Base-by-base conservation (phyloP, 1,140 invertebrate species). In the Saccostrea glomerata region DNA sequence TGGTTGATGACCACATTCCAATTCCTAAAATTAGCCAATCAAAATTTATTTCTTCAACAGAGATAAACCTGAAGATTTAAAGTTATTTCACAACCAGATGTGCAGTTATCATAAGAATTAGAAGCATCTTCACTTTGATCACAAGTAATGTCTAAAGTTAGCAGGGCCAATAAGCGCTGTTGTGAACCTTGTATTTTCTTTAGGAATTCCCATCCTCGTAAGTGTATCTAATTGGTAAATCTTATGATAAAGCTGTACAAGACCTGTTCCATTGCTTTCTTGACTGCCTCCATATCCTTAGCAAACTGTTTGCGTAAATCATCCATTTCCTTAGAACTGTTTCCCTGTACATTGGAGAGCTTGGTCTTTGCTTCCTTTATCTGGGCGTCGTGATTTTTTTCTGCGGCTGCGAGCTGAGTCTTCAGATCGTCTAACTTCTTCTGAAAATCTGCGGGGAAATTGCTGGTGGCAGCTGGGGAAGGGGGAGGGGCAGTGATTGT, bases 261-360 rank as follows among this genome's bases (percentile, higher is more conserved):
- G 17, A 85, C 84, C 84, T 87, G 30, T 23, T n/a, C 47, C 55
- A 82, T 36, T 25, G 25, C 88, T 84, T 90, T 88, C 25, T 86
- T 87, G 12, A 88, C 54, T 11, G 70, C 70, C 30, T 92, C 91
- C 85, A 93, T 86, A 87, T 94, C 91, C 23, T 89, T 86, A 30
- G 89, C 91, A 91, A 92, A 92, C 82, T 92, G 91, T 89, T 90
- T 92, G 58, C 89, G 90, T 11, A 93, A 40, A 47, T 91, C 90
- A 30, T 92, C 92, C 25, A 93, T 89, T 77, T 94, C 93, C 56
- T 90, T 83, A 17, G 89, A 54, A 36, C 47, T 58, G 40, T 83
- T 82, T 83, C 63, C 36, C 55, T 47, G 30, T 25, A 30, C 6
- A 55, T 84, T 66, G 23, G 84, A 63, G 4, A 73, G 36, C 23